Base-by-base conservation (phyloP, 2,888 invertebrate genomes). In the Polydrusus cervinus region DNA sequence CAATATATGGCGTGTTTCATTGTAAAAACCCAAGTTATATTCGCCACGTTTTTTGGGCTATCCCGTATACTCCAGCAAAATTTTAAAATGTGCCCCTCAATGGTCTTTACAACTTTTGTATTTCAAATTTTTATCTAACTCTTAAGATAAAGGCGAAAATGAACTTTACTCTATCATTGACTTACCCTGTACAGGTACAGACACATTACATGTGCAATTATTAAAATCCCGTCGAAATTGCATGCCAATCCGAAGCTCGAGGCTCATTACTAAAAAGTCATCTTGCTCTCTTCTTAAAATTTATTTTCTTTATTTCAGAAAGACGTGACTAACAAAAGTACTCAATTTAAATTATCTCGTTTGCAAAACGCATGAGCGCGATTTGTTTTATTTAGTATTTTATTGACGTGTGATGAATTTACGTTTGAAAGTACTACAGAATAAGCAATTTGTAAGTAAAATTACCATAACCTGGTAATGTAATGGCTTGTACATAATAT, bases 251-350 rank as follows among this genome's bases (percentile, higher is more conserved):
- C 62, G 57, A 57, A 61, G 64, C 68, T 62, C 53, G 68, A 40
- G 62, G 74, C 74, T 74, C 74, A 74, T 74, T 74, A 74, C 74
- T 74, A 74, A 74, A 74, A 74, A 74, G 74, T 74, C 74, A 70
- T 74, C 69, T 69, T 25, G 62, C 69, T 64, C 74, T 74, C 75
- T 55, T 65, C 64, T 55, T 69, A 34, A 53, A 68, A 74, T 74
- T 74, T 74, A 74, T 69, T 69, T 55, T 74, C 74, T 74, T 69
- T 69, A 74, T 74, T 74, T 74, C 69, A 74, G 64, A 47, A 73
- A 67, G 67, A 74, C 74, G 74, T 74, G 74, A 74, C 74, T 74
- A 64, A 74, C 74, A 64, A 69, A 74, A 69, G 64, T 65, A 51
- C 69, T 53, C 62, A 38, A 62, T 64, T 67, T 66, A 69, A 74